Base-by-base conservation (phyloP, 2,113 vertebrate species). In the Stigmatopora argus region DNA sequence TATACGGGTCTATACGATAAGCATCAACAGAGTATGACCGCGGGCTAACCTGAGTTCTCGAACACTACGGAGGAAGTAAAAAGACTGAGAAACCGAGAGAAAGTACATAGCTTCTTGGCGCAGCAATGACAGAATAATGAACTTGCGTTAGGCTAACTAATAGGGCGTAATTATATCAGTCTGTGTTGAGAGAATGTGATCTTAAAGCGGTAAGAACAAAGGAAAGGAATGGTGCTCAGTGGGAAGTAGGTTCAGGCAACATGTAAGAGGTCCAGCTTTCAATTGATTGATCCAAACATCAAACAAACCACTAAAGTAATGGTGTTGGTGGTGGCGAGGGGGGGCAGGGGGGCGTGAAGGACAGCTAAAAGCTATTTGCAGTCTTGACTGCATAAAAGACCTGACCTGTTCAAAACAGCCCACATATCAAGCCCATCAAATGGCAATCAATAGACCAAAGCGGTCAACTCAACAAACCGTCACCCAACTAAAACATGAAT, bases 391-490 rank as follows among this genome's bases (percentile, higher is more conserved):
- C 86, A 87, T 87, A 89, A 87, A 87, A 87, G 87, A 87, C 83
- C 85, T 87, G 87, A 89, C 87, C 87, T 86, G 86, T 85, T 89
- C 86, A 82, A 83, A 79, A 76, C 87, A 89, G 82, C 84, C 85
- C 83, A 89, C 87, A 87, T 86, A 89, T 89, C 87, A 89, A 87
- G 87, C 85, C 87, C 86, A 87, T 89, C 87, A 89, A 87, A 88
- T 81, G 83, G 85, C 87, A 89, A 89, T 89, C 87, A 88, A 89
- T 89, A 87, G 87, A 89, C 86, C 85, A 87, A 86, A 89, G 86
- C 84, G 86, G 87, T 89, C 87, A 89, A 87, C 84, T 89, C 87
- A 83, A 87, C 87, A 87, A 86, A 87, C 84, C 82, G 73, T 83
- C 87, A 83, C 81, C 85, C 86, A 83, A 80, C 87, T 89, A 87